Percentiles rank a stretch among this genome's conserved stretches.
phyloP scores from a whole-genome alignment of 2,888 invertebrate species.

The Agrochola lota region DNA sequence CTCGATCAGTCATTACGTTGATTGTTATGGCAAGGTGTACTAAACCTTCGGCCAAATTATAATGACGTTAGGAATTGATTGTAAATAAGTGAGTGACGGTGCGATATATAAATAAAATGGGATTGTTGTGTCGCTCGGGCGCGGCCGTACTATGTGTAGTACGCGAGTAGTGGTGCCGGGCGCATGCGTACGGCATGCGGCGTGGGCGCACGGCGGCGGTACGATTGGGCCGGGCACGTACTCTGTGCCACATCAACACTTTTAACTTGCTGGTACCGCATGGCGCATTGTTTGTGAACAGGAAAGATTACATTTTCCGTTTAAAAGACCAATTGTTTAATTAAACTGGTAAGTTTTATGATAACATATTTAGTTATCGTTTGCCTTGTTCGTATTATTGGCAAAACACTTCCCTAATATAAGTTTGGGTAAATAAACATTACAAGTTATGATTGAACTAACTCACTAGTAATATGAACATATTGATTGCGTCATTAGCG shows the following conservation, averaged over 20 bases:
- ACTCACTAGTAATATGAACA: slow-evolving; percentile 5
- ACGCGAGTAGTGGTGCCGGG: slow-evolving; percentile 27
- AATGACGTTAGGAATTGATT: slow-evolving; percentile 48
- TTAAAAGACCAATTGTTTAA: slow-evolving; percentile 30
- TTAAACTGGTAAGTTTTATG: slow-evolving; percentile 11
- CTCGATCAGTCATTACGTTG: slow-evolving; percentile 25
- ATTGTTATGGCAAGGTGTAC: slow-evolving; percentile 47
- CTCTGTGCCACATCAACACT: slow-evolving; percentile 15
- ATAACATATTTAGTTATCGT: slow-evolving; percentile 16
- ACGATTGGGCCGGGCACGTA: neutral
- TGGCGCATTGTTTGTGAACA: slow-evolving; percentile 46
- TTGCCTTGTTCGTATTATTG: slow-evolving; percentile 15
- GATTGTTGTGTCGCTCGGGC: slow-evolving; percentile 48
- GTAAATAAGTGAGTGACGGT: slow-evolving; percentile 55
- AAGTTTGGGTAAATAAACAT: slow-evolving; percentile 28
- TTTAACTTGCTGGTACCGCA: slow-evolving; percentile 42
- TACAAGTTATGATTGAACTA: slow-evolving; percentile 12
- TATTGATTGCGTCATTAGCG: slow-evolving; percentile 15
- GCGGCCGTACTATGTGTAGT: slow-evolving; percentile 53
- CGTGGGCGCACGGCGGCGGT: slow-evolving; percentile 27
- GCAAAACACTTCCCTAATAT: neutral
- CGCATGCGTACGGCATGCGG: slow-evolving; percentile 41
- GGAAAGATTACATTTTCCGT: slow-evolving; percentile 47
- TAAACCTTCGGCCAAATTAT: slow-evolving; percentile 43
- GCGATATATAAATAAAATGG: slow-evolving; percentile 48